A percentile compares a stretch with the other conserved stretches of the same genome.
Conservation (phyloP, 2,888 invertebrate species). For the Leptinotarsa peninsularis region DNA sequence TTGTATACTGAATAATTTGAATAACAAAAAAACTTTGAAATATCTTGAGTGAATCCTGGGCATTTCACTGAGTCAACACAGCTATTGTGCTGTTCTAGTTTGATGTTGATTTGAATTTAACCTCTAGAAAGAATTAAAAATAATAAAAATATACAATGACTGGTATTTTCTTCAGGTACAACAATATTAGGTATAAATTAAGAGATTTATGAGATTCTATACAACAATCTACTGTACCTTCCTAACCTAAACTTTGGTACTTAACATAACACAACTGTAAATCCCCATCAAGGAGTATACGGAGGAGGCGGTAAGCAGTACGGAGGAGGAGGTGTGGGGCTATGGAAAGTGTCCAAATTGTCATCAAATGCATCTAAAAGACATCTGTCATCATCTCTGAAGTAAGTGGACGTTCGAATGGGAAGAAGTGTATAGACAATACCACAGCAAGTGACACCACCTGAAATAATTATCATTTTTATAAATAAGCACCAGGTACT, state of each 20-base stretch:
- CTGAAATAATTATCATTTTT: slow-evolving; percentile 63
- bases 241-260: slow-evolving; percentile 34
- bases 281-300: slow-evolving; percentile 68
- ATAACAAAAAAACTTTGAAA: neutral
- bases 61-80: too few relatives aligned
- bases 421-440: slow-evolving; percentile 77
- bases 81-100: neutral
- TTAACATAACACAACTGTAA: slow-evolving; percentile 21
- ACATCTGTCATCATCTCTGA: slow-evolving; percentile 68
- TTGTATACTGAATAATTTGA: slow-evolving; percentile 16
- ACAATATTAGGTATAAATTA: neutral
- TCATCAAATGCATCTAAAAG: slow-evolving; percentile 75
- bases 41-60: too few relatives aligned
- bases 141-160: neutral
- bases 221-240: slow-evolving; percentile 21
- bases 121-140: neutral
- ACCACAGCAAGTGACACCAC: slow-evolving; percentile 75
- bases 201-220: slow-evolving; percentile 2
- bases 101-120: neutral
- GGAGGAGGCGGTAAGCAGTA: slow-evolving; percentile 69
- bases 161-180: slow-evolving; percentile 4
- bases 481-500: neutral
- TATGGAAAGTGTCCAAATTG: slow-evolving; percentile 70
- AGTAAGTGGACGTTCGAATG: slow-evolving; percentile 68
- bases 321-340: slow-evolving; percentile 71